Evolutionary conservation across 23 tunicate species (phyloP).

Genomic region (Trididemnum nubilum): DNA sequence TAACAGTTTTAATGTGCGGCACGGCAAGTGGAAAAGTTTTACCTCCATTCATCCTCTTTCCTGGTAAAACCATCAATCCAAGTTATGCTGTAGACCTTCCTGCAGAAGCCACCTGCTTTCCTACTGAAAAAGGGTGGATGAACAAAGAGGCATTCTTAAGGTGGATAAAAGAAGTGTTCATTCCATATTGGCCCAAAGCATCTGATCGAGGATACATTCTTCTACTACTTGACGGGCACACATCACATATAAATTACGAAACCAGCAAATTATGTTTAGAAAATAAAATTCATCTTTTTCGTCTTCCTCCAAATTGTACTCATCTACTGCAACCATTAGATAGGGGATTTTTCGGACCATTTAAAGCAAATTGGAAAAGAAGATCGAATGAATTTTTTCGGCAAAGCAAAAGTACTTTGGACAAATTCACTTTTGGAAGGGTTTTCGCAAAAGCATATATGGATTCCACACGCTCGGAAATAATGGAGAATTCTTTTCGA

Average conservation of each 20-base stretch:
- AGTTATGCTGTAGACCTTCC: conserved; percentile 18
- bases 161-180: conserved; percentile 2
- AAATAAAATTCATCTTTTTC: background rate
- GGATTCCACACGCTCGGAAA: background rate
- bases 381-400: background rate
- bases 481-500: background rate
- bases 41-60: conserved; percentile 22
- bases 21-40: background rate
- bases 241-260: background rate
- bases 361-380: background rate
- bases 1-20: conserved; percentile 19
- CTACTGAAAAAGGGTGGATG: conserved; percentile 20
- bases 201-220: background rate
- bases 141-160: background rate
- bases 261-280: conserved; percentile 4
- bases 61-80: conserved; percentile 26
- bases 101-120: background rate
- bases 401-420: background rate
- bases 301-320: conserved; percentile 7
- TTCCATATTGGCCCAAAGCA: conserved; percentile 7
- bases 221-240: conserved; percentile 11
- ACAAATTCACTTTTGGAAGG: background rate
- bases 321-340: conserved; percentile 14
- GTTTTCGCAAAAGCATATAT: background rate
- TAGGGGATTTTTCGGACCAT: conserved; percentile 12